Evolutionary conservation across 2,113 vertebrate species (phyloP), one percentile per base, ranked within the genome.

Genomic region (Misgurnus mizolepis): DNA sequence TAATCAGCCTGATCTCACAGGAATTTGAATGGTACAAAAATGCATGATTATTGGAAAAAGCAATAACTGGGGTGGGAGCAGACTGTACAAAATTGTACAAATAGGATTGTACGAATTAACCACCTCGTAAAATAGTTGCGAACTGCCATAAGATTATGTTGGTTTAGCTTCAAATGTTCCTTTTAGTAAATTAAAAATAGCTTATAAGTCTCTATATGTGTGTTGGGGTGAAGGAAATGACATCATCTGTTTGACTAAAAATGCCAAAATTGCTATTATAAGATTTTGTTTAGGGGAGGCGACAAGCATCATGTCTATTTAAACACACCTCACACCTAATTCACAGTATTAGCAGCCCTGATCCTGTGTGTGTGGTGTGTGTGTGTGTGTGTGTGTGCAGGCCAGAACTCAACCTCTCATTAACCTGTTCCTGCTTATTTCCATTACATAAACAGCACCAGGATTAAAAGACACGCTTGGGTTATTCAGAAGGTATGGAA

Each of bases 401-500:
- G 78, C 27, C 61, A 41, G 14, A 64, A 41, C 66, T 71, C 64
- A 61, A 56, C 80, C 69, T 76, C 66, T 82, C 65, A 84, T 82
- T 73, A 79, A 76, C 84, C 70, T 76, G 69, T 67, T 68, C 70
- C 73, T 56, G 71, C 62, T 79, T 85, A 81, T 81, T 81, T 73
- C 56, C 62, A 53, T 75, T 77, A 83, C 64, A 72, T 74, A 82
- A 84, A 79, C 78, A 78, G 47, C 7, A 45, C 56, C 50, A 9
- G 71, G 80, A 79, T 86, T 83, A 69, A 83, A 86, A 85, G 80
- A 87, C 88, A 89, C 86, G 85, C 85, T 86, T 86, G 87, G 74
- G 85, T 89, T 89, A 85, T 90, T 89, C 87, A 85, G 86, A 76
- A 89, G 86, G 86, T 87, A 87, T 85, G 85, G 90, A 92, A 88